Evolutionary conservation across 2,797 vertebrate genomes (phyloP).

Genomic region (Onychomys torridus): DNA sequence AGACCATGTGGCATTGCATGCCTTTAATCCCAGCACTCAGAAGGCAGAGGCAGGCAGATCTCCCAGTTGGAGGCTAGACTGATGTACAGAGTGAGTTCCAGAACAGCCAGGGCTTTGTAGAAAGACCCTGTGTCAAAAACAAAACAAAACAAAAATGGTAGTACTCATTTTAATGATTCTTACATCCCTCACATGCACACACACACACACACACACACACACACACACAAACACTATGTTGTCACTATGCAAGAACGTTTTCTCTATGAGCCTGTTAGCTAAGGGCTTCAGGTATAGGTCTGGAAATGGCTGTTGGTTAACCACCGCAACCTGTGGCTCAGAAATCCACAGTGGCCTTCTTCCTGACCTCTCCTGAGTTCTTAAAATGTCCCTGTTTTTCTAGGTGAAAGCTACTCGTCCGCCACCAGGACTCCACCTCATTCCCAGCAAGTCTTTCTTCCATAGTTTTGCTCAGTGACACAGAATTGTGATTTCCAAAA

Average conservation of each 20-base stretch:
- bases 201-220: not conserved
- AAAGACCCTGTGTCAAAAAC: too few species aligned
- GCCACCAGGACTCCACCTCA: not conserved
- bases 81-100: not conserved
- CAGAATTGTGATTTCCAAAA: constrained; percentile 13
- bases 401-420: not conserved
- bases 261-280: not conserved
- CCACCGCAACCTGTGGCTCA: not conserved
- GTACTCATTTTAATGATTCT: not conserved
- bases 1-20: too few species aligned
- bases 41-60: not conserved
- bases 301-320: not conserved
- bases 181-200: not conserved
- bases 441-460: not conserved
- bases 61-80: not conserved
- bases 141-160: too few species aligned
- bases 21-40: not conserved
- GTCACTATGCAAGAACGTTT: not conserved
- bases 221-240: not conserved
- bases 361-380: not conserved
- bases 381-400: not conserved
- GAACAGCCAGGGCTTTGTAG: not conserved
- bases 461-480: not conserved
- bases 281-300: not conserved
- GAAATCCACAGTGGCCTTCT: not conserved